These are phyloP conservation scores for Oscheius sp. DNA, from an alignment of 1,140 invertebrate genomes.

Conservation along the genomic window DNA sequence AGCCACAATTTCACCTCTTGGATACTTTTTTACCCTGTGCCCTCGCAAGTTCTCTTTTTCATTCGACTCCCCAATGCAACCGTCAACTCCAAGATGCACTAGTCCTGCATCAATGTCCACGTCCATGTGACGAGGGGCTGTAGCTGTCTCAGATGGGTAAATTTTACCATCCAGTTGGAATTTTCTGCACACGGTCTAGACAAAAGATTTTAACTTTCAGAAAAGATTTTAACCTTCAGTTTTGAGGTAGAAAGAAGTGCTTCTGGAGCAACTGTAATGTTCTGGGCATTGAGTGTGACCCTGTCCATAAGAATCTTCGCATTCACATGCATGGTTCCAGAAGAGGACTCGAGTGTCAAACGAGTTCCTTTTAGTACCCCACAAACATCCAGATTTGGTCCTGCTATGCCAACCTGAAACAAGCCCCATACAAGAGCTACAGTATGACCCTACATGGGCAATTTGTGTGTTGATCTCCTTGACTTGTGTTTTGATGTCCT, in stretches of 20 bases:
- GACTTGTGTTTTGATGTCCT: slow-evolving; percentile 18
- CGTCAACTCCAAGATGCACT: slow-evolving; percentile 26
- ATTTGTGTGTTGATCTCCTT: slow-evolving; percentile 14
- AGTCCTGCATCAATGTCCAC: slow-evolving; percentile 9
- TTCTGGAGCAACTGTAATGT: slow-evolving; percentile 15
- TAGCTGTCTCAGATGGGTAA: neutral
- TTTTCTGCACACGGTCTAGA: slow-evolving; percentile 13
- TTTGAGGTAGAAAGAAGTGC: slow-evolving; percentile 5
- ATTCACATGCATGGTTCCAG: slow-evolving; percentile 24
- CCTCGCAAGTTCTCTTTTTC: neutral
- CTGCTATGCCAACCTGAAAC: slow-evolving; percentile 19
- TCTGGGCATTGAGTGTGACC: slow-evolving; percentile 5
- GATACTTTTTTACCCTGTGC: neutral
- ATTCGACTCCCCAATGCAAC: slow-evolving; percentile 11
- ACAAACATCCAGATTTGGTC: slow-evolving; percentile 20
- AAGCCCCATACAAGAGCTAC: neutral
- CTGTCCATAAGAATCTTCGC: slow-evolving; percentile 11
- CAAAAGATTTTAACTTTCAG: neutral
- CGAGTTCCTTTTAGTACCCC: slow-evolving; percentile 16
- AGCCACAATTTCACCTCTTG: neutral
- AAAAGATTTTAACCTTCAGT: neutral
- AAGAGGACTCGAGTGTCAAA: slow-evolving; percentile 17
- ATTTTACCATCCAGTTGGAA: slow-evolving; percentile 24
- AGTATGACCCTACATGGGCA: neutral
- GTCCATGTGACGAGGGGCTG: neutral